Conservation (phyloP, 2,797 vertebrate genomes). For the Taeniopygia guttata region DNA sequence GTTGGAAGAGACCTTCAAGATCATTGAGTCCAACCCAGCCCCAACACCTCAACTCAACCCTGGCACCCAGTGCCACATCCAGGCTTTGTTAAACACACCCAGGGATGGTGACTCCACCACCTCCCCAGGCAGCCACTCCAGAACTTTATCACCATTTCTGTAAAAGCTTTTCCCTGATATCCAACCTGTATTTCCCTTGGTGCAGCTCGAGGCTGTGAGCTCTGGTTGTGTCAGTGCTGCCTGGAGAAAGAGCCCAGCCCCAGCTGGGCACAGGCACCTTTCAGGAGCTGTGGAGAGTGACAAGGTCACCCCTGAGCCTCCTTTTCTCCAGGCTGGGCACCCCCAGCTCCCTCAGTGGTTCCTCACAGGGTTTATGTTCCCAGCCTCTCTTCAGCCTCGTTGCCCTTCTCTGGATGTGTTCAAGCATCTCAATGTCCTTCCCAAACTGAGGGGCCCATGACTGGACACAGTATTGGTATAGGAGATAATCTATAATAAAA, state of each 20-base stretch:
- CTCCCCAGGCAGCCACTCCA: not conserved
- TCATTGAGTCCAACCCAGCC: fast-evolving
- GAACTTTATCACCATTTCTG: not conserved
- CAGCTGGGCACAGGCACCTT: not conserved
- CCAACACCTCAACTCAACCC: fast-evolving
- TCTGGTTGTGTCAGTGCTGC: not conserved
- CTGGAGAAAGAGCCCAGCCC: not conserved
- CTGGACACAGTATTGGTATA: not conserved
- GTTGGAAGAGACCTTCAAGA: not conserved
- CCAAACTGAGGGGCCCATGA: not conserved
- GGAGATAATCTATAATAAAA: not conserved
- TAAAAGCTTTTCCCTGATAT: not conserved
- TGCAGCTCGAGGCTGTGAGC: not conserved
- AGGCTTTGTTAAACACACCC: not conserved
- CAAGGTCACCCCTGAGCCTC: not conserved
- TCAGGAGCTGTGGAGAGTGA: not conserved
- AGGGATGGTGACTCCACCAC: not conserved
- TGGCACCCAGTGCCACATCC: not conserved
- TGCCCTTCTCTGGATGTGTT: not conserved
- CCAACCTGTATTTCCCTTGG: not conserved
- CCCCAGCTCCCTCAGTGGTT: not conserved
- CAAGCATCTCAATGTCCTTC: not conserved
- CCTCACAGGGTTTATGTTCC: not conserved
- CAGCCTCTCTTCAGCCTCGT: not conserved
- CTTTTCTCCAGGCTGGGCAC: not conserved